These are phyloP conservation scores for Platycercus adscitus DNA, from an alignment of 2,113 vertebrate genomes.

Conservation along the genomic window DNA sequence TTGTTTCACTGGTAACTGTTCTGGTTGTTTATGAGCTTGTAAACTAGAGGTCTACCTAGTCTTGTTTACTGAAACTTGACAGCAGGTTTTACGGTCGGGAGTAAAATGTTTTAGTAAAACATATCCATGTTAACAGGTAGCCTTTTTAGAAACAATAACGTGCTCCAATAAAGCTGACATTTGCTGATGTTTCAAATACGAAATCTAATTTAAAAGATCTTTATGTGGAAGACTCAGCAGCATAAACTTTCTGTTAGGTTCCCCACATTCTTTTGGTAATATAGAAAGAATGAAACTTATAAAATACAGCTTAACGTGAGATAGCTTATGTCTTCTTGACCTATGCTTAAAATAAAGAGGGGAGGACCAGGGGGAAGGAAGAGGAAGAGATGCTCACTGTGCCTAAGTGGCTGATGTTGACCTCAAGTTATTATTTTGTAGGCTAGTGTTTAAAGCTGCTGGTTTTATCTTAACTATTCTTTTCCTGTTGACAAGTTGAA, in stretches of 20 bases:
- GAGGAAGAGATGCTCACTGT: neutral
- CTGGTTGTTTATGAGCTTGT: neutral
- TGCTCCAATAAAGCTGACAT: neutral
- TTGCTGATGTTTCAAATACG: neutral
- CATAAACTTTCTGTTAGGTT: neutral
- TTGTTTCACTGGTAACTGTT: neutral
- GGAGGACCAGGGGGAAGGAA: neutral
- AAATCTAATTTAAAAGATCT: neutral
- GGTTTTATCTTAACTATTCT: neutral
- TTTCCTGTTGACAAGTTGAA: neutral
- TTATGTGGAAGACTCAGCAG: neutral
- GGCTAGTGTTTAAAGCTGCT: neutral
- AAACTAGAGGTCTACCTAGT: neutral
- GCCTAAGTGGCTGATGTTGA: neutral
- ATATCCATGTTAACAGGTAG: neutral
- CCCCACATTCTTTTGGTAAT: neutral
- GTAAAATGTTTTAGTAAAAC: neutral
- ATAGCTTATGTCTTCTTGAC: neutral
- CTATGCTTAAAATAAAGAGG: neutral
- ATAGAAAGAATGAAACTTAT: neutral
- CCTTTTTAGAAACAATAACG: neutral
- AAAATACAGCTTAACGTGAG: neutral
- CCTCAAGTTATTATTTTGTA: neutral
- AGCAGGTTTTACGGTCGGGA: neutral
- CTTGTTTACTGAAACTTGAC: neutral